phyloP scores from a whole-genome alignment of 1,140 invertebrate species.

The Metaphire vulgaris region DNA sequence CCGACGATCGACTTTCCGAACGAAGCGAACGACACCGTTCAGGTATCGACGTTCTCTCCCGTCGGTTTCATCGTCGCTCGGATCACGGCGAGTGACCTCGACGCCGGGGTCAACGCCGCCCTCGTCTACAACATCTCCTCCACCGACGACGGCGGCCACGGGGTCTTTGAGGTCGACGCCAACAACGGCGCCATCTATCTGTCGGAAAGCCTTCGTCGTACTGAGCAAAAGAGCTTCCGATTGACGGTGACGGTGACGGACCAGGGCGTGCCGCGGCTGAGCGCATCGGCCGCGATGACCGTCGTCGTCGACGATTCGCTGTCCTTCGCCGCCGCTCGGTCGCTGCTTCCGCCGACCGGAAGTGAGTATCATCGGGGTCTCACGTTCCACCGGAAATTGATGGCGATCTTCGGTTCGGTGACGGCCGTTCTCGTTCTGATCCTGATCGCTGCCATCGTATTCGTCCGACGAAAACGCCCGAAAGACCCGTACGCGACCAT shows the following conservation, averaged over 20 bases:
- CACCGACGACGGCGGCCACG: background rate
- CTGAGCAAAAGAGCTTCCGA: background rate
- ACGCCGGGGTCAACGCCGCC: slow-evolving; percentile 8
- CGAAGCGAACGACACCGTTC: slow-evolving; percentile 18
- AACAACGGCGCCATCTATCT: background rate
- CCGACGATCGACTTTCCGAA: slow-evolving; percentile 16
- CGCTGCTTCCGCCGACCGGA: background rate
- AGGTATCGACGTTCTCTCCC: slow-evolving; percentile 3
- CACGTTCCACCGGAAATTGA: background rate
- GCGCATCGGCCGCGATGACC: background rate
- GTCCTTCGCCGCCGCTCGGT: background rate
- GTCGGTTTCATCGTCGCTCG: slow-evolving; percentile 8
- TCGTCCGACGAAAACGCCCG: background rate
- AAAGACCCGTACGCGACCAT: background rate
- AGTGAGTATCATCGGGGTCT: background rate
- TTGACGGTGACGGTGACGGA: background rate
- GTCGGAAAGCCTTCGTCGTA: background rate
- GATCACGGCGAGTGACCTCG: slow-evolving; percentile 15
- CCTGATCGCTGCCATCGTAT: background rate
- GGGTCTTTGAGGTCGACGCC: background rate
- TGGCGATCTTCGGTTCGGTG: background rate
- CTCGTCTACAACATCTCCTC: slow-evolving; percentile 1
- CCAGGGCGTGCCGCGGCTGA: background rate
- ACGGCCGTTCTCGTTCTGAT: background rate
- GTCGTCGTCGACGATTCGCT: background rate